These are phyloP conservation scores for Lophura nycthemera DNA, from an alignment of 2,113 vertebrate species.

Conservation along the genomic window DNA sequence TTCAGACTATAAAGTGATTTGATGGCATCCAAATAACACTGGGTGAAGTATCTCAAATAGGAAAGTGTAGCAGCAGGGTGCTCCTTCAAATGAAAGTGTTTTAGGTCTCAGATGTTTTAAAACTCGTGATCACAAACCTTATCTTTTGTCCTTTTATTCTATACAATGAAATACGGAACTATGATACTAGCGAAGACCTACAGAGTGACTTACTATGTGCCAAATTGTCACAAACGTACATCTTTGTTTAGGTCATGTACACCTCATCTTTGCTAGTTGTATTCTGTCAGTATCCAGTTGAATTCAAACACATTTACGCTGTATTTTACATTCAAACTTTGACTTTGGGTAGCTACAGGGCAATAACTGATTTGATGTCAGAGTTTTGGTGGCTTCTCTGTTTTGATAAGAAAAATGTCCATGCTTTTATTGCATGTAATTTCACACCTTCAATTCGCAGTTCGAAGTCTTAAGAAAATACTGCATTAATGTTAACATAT, in stretches of 20 bases:
- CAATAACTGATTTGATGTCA: not conserved
- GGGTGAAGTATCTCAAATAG: not conserved
- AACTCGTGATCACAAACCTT: not conserved
- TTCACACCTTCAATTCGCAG: not conserved
- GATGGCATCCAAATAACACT: not conserved
- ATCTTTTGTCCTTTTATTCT: not conserved
- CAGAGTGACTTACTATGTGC: not conserved
- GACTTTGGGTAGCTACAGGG: not conserved
- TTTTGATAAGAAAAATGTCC: not conserved
- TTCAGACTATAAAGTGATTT: conserved; percentile 19
- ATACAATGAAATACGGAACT: not conserved
- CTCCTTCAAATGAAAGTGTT: not conserved
- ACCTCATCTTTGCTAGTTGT: not conserved
- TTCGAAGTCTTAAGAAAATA: not conserved
- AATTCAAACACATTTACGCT: not conserved
- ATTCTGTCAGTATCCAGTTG: not conserved
- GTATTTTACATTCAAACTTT: not conserved
- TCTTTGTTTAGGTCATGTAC: not conserved
- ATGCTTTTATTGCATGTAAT: not conserved
- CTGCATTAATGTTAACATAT: not conserved
- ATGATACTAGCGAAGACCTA: not conserved
- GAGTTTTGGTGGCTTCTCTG: not conserved
- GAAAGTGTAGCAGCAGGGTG: not conserved
- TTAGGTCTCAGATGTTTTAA: not conserved
- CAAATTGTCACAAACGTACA: fast-evolving